phyloP scores from a whole-genome alignment of 2,888 invertebrate genomes.

The Cantharis lateralis region DNA sequence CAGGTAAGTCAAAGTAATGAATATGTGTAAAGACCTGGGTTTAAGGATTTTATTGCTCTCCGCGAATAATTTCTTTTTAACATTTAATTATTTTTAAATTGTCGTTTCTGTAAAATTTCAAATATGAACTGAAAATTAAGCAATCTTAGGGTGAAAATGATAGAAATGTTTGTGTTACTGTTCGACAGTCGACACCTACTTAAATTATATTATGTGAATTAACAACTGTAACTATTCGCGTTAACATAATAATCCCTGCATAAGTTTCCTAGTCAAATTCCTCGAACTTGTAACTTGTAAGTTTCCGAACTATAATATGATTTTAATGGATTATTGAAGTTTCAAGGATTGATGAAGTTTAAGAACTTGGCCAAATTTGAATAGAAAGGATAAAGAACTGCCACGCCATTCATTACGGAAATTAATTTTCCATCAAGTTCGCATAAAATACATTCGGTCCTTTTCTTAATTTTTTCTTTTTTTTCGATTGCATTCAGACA shows the following conservation, averaged over 20 bases:
- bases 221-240: slow-evolving; percentile 6
- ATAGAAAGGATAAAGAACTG: slow-evolving; percentile 5
- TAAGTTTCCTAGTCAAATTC: slow-evolving; percentile 18
- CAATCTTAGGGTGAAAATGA: neutral
- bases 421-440: neutral
- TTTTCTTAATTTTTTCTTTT: neutral
- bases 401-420: slow-evolving; percentile 7
- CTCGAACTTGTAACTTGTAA: slow-evolving; percentile 5
- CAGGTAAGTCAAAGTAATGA: too few relatives aligned
- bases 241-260: slow-evolving; percentile 19
- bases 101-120: too few relatives aligned
- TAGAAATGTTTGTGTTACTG: neutral
- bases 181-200: neutral
- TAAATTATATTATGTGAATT: neutral
- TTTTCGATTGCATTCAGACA: neutral
- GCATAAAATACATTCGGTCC: neutral
- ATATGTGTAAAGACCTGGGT: too few relatives aligned
- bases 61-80: too few relatives aligned
- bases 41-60: too few relatives aligned
- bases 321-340: slow-evolving; percentile 19
- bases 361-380: slow-evolving; percentile 10
- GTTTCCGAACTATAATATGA: slow-evolving; percentile 11
- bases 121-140: neutral
- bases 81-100: too few relatives aligned
- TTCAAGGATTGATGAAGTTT: slow-evolving; percentile 16